phyloP scores from a whole-genome alignment of 2,113 vertebrate species.

The Meles meles region DNA sequence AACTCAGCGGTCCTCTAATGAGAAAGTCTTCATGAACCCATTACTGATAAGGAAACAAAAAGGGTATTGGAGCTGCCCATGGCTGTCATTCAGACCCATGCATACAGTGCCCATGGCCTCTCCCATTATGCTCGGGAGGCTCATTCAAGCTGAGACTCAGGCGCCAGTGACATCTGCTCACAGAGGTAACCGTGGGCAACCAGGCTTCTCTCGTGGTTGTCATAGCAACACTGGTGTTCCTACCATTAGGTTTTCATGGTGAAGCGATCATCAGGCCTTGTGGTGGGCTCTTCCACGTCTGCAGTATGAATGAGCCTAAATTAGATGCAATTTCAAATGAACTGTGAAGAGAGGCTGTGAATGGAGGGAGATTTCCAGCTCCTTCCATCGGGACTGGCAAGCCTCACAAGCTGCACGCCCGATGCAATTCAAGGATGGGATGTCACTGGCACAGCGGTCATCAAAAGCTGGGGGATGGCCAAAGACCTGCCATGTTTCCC shows the following conservation, averaged over 20 bases:
- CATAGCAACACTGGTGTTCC: constrained; percentile 36
- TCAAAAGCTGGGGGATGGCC: not conserved
- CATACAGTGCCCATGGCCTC: not conserved
- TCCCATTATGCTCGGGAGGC: not conserved
- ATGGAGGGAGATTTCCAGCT: constrained; percentile 20
- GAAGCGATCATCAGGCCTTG: constrained; percentile 39
- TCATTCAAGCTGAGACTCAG: constrained; percentile 39
- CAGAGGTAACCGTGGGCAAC: constrained; percentile 55
- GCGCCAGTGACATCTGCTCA: not conserved
- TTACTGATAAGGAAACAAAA: not conserved
- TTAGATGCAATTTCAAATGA: constrained; percentile 39
- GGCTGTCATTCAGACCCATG: not conserved
- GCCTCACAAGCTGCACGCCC: not conserved
- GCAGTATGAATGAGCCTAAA: constrained; percentile 49
- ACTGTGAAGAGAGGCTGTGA: not conserved
- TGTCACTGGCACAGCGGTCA: not conserved
- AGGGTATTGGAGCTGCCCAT: not conserved
- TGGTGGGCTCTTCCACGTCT: not conserved
- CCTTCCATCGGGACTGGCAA: not conserved
- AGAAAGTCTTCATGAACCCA: not conserved
- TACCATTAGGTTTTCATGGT: not conserved
- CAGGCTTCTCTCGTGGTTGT: constrained; percentile 34
- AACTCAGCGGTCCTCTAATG: not conserved
- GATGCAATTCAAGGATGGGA: not conserved
- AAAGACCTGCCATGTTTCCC: not conserved